A percentile compares a stretch with the other conserved stretches of the same genome.
Conservation (phyloP, 2,797 vertebrate genomes). For the Hoplostethus mediterraneus region DNA sequence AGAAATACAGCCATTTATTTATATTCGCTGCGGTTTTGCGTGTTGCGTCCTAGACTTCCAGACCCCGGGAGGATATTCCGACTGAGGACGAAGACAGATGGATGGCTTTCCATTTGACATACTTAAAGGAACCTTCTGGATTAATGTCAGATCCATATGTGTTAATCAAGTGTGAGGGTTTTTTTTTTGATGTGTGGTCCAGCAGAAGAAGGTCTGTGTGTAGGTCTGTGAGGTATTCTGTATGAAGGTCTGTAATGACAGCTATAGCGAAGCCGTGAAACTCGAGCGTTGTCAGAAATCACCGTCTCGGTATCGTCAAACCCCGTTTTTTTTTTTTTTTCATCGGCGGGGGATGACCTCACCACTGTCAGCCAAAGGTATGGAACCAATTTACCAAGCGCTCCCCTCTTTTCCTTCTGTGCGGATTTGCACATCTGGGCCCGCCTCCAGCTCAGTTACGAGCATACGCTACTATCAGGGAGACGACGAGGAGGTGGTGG, state of each 20-base stretch:
- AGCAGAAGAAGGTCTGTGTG: too few relatives aligned
- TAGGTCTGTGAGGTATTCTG: slow-evolving; percentile 21
- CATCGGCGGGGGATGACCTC: slow-evolving; percentile 77
- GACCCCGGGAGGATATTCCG: slow-evolving; percentile 83
- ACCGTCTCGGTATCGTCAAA: slow-evolving; percentile 39
- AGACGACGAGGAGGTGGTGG: slow-evolving; percentile 6
- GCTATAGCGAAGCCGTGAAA: slow-evolving; percentile 65
- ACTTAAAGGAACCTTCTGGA: slow-evolving; percentile 70
- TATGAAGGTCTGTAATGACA: slow-evolving; percentile 62
- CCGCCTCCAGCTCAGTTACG: slow-evolving; percentile 68
- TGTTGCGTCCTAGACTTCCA: slow-evolving; percentile 85
- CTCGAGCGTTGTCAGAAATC: slow-evolving; percentile 58
- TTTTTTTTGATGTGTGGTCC: slow-evolving; percentile 71
- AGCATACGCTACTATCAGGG: slow-evolving; percentile 56
- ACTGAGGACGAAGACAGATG: slow-evolving; percentile 81
- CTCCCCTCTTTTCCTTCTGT: slow-evolving; percentile 75
- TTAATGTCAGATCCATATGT: slow-evolving; percentile 82
- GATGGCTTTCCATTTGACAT: slow-evolving; percentile 78
- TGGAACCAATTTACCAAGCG: slow-evolving; percentile 82
- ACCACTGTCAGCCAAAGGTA: slow-evolving; percentile 75
- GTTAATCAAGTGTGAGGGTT: slow-evolving; percentile 75
- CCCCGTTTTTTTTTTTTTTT: too few relatives aligned
- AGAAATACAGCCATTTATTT: slow-evolving; percentile 85
- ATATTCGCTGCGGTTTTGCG: slow-evolving; percentile 85
- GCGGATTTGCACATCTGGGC: slow-evolving; percentile 74